Evolutionary conservation across 2,113 vertebrate genomes (phyloP).

Genomic region (Balaeniceps rex): DNA sequence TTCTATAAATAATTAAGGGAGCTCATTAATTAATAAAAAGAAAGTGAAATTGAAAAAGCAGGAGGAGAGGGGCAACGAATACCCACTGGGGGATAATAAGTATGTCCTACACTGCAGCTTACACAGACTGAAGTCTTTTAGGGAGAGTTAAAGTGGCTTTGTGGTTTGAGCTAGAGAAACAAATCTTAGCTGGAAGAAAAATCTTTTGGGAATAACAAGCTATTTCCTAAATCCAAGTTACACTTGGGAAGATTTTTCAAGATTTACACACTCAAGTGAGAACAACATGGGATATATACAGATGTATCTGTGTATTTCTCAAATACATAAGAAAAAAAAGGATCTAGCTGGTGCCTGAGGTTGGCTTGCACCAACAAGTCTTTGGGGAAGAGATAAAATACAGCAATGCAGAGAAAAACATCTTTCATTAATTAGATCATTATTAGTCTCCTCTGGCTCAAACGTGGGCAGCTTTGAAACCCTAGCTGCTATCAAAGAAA

Average conservation of each 20-base stretch:
- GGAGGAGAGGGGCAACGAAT: slow-evolving; percentile 34
- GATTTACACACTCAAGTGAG: slow-evolving; percentile 48
- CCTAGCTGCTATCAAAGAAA: slow-evolving; percentile 45
- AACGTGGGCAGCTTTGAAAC: slow-evolving; percentile 48
- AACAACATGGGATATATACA: neutral
- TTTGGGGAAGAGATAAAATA: slow-evolving; percentile 52
- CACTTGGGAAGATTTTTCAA: slow-evolving; percentile 41
- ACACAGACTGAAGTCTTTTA: slow-evolving; percentile 37
- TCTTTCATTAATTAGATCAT: slow-evolving; percentile 63
- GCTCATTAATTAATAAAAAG: slow-evolving; percentile 52
- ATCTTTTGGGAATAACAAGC: slow-evolving; percentile 32
- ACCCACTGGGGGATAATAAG: neutral
- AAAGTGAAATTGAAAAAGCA: slow-evolving; percentile 33
- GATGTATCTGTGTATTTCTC: neutral
- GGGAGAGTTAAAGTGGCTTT: slow-evolving; percentile 27
- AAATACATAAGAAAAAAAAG: neutral
- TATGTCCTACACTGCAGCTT: slow-evolving; percentile 31
- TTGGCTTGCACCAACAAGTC: slow-evolving; percentile 28
- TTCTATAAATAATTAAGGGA: slow-evolving; percentile 49
- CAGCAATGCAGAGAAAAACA: slow-evolving; percentile 34
- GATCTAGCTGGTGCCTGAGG: neutral
- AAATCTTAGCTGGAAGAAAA: slow-evolving; percentile 48
- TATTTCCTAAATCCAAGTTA: slow-evolving; percentile 39
- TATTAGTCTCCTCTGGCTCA: slow-evolving; percentile 50
- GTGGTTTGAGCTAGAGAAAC: slow-evolving; percentile 55